Evolutionary conservation across 2,113 vertebrate genomes (phyloP).

Genomic region (Hydrolagus affinis): DNA sequence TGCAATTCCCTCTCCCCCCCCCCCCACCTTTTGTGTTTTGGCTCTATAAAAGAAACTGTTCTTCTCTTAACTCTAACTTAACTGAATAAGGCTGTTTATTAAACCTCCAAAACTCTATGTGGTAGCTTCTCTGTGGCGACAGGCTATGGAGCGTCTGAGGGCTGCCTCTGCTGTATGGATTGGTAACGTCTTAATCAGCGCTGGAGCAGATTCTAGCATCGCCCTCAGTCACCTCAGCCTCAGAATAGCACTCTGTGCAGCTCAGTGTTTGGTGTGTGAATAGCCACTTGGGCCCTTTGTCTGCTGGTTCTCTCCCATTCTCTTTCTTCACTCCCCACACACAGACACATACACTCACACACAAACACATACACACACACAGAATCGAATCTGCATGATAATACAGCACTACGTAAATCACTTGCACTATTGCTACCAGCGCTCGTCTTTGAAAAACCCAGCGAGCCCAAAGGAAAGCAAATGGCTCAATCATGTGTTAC

Average conservation of each 20-base stretch:
- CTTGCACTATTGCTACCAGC: background rate
- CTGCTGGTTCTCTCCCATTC: background rate
- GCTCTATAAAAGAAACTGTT: too few species aligned
- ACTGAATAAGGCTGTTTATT: too few species aligned
- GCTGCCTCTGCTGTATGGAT: background rate
- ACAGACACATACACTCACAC: too few species aligned
- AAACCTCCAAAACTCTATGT: too few species aligned
- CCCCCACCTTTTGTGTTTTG: background rate
- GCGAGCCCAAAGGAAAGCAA: too few species aligned
- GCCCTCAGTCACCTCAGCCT: background rate
- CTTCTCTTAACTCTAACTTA: too few species aligned
- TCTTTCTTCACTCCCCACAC: background rate
- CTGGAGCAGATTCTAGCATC: background rate
- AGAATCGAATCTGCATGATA: background rate
- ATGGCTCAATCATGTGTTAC: too few species aligned
- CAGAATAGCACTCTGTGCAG: slow-evolving; percentile 13
- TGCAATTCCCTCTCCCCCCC: background rate
- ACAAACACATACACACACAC: too few species aligned
- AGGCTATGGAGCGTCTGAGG: too few species aligned
- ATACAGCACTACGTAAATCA: background rate
- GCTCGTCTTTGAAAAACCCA: background rate
- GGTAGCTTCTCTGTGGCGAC: too few species aligned
- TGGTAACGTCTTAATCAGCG: slow-evolving; percentile 13
- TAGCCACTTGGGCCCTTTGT: background rate
- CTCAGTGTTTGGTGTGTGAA: slow-evolving; percentile 5